Evolutionary conservation across 2,797 vertebrate genomes (phyloP), one percentile per base, ranked within the genome.

Genomic region (Oophaga sylvatica): DNA sequence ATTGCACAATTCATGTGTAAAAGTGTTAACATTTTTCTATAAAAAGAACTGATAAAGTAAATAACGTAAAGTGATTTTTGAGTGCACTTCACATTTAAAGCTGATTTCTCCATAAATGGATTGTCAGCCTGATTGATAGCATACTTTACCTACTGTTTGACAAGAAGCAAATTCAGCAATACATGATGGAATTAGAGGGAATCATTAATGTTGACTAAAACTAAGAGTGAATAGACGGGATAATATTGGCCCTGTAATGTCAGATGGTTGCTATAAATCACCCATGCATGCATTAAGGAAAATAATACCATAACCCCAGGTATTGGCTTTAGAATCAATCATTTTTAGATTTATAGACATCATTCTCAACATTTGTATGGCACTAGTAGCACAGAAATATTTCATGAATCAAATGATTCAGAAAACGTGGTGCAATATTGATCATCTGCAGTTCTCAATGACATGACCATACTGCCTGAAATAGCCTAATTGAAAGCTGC

Each of bases 141-240:
- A 87, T 76, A 71, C 59, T 81, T 82, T 87, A 87, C 80, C 59
- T 82, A 63, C 70, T 65, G 70, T 76, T 53, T 76, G 70, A 82
- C 86, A 87, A 82, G 80, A 87, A 81, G 86, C 86, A 87, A 76
- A 77, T 82, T 87, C 86, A 87, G 86, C 80, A 87, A 65, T 82
- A 76, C 86, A 81, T 81, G 59, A 81, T 53, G 86, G 70, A 82
- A 87, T 87, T 87, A 87, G 68, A 87, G 59, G 70, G 70, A 76
- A 87, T 87, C 78, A 87, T 87, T 87, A 87, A 87, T 76, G 86
- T 87, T 81, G 86, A 87, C 86, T 81, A 87, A 87, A 87, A 87
- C 86, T 81, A 65, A 82, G 70, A 82, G 70, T 87, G 79, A 70
- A 87, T 87, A 80, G 80, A 87, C 82, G 41, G 80, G 60, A 87